Base-by-base conservation (phyloP, 2,888 invertebrate genomes). In the Eupeodes luniger region DNA sequence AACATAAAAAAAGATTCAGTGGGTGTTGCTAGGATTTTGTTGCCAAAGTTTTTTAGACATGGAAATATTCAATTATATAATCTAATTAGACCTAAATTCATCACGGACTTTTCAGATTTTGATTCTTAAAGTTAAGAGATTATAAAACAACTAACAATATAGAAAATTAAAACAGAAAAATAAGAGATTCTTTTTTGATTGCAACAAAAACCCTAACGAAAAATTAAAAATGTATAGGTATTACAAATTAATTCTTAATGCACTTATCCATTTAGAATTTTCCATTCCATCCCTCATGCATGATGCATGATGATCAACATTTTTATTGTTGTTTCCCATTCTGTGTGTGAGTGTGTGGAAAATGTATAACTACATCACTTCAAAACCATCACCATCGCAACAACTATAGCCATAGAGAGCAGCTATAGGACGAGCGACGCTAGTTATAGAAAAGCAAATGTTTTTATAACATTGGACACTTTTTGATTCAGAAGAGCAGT, bases 171-270 rank as follows among this genome's bases (percentile, higher is more conserved):
- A 6, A 40, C 5, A 40, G 4, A 40, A 7, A 40, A 40, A 40
- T 9, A 40, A 40, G 6, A 40, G 5, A 40, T 9, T 40, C 6
- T 9, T 40, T 40, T 40, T 40, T 9, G 40, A 40, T 27, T 27
- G 2, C 27, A 27, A 40, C 5, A 44, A 5, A 47, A 66, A 66
- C 66, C 66, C 66, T 66, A 0, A 14, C 11, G 12, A 53, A 40
- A 40, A 36, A 16, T 36, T 53, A 53, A 69, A 36, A 16, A 34
- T 16, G 11, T 55, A 19, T 70, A 40, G 40, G 1, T 40, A 44
- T 40, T 59, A 75, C 53, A 81, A 77, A 88, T 75, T 53, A 81
- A 84, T 83, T 76, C 55, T 61, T 78, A 81, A 88, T 88, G 84
- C 77, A 88, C 69, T 88, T 81, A 77, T 80, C 62, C 80, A 76